A percentile compares a stretch with the other conserved stretches of the same genome.
These are phyloP conservation scores for Horisme vitalbata DNA, from an alignment of 2,888 invertebrate species.

Conservation along the genomic window DNA sequence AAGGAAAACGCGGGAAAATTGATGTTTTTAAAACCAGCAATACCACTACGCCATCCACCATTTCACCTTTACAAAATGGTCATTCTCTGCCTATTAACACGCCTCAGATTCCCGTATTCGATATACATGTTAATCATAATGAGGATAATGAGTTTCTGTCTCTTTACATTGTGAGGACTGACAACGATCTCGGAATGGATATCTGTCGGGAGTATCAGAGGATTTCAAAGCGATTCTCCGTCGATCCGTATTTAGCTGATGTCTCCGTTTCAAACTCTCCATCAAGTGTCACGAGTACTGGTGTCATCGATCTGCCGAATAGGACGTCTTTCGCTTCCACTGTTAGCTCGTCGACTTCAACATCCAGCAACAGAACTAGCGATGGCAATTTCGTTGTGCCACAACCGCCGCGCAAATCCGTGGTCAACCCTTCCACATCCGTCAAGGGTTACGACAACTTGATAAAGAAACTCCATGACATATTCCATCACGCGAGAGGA, in stretches of 20 bases:
- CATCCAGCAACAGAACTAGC: constrained; percentile 70
- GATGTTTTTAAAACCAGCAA: constrained; percentile 70
- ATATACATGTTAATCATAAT: constrained; percentile 69
- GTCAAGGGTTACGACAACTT: constrained; percentile 73
- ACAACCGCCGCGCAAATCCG: constrained; percentile 72
- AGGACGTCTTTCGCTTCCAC: constrained; percentile 73
- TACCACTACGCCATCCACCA: constrained; percentile 73
- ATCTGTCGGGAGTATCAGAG: constrained; percentile 77
- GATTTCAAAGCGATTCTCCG: constrained; percentile 72
- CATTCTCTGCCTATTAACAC: constrained; percentile 67
- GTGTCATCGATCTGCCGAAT: constrained; percentile 65
- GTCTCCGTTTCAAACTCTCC: constrained; percentile 72
- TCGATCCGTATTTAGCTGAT: constrained; percentile 74
- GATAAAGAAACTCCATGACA: constrained; percentile 70
- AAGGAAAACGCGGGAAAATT: constrained; percentile 59
- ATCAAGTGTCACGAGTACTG: constrained; percentile 70
- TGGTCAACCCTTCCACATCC: constrained; percentile 61
- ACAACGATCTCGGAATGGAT: constrained; percentile 73
- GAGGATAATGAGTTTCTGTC: constrained; percentile 77
- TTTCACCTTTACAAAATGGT: constrained; percentile 75
- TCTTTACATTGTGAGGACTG: constrained; percentile 69
- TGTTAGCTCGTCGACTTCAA: constrained; percentile 68
- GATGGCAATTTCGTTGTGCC: constrained; percentile 78
- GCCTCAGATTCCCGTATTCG: constrained; percentile 70
- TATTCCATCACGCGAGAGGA: constrained; percentile 69